These are phyloP conservation scores for Conistra vaccinii DNA, from an alignment of 2,888 invertebrate genomes.

Conservation along the genomic window DNA sequence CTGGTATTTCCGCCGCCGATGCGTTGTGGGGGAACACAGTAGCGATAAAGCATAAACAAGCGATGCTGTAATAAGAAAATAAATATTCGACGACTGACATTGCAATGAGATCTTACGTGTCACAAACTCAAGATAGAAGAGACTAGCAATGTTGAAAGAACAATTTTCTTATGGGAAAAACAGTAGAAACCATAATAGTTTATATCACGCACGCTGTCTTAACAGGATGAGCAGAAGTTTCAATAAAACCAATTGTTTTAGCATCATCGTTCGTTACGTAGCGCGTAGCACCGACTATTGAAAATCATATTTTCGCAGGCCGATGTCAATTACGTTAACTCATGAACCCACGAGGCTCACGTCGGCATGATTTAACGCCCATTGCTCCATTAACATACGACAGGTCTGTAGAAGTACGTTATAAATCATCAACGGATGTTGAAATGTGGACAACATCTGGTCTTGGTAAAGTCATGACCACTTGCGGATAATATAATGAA, in stretches of 20 bases:
- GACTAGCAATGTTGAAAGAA: conserved; percentile 1
- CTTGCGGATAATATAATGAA: conserved; percentile 25
- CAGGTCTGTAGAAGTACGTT: conserved; percentile 17
- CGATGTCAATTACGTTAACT: conserved; percentile 47
- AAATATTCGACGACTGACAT: conserved; percentile 12
- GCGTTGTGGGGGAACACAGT: conserved; percentile 21
- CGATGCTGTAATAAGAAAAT: conserved; percentile 31
- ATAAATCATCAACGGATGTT: conserved; percentile 40
- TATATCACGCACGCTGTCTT: not conserved
- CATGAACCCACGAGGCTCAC: conserved; percentile 21
- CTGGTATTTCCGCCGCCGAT: conserved; percentile 46
- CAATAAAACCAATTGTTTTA: conserved; percentile 17
- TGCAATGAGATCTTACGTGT: conserved; percentile 1
- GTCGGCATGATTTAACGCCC: conserved; percentile 30
- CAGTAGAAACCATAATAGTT: not conserved
- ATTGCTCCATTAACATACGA: conserved; percentile 39
- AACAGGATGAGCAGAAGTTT: conserved; percentile 25
- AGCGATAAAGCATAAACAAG: conserved; percentile 15
- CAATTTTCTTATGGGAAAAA: not conserved
- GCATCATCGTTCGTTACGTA: not conserved
- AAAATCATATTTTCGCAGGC: conserved; percentile 48
- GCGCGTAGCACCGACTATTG: conserved; percentile 18
- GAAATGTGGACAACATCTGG: conserved; percentile 49
- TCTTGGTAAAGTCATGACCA: conserved; percentile 31
- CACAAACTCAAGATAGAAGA: not conserved